Conservation (phyloP, 1,140 invertebrate genomes). For the Drosophila paulistorum region DNA sequence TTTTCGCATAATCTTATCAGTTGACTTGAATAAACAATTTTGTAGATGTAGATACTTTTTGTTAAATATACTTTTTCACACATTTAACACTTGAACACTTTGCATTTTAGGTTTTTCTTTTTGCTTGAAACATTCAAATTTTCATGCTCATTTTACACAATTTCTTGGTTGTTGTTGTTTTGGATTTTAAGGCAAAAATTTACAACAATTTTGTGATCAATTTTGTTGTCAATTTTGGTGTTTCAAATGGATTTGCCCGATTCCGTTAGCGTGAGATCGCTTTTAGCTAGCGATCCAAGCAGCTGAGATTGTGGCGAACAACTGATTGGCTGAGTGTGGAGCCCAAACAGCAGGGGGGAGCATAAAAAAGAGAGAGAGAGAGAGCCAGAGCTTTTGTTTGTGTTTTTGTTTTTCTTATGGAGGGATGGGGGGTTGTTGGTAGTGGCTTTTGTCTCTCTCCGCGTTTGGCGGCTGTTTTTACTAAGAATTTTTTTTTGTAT, state of each 20-base stretch:
- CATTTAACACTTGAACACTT: background rate
- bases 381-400: background rate
- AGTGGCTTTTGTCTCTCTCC: background rate
- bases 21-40: slow-evolving; percentile 21
- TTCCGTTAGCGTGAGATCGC: slow-evolving; percentile 49
- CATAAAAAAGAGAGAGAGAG: background rate
- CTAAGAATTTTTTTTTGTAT: slow-evolving; percentile 47
- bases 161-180: slow-evolving; percentile 23
- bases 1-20: slow-evolving; percentile 11
- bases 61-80: slow-evolving; percentile 6
- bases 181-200: slow-evolving; percentile 62
- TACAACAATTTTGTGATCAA: slow-evolving; percentile 60
- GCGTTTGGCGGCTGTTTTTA: slow-evolving; percentile 29
- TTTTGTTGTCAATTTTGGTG: slow-evolving; percentile 73
- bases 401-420: slow-evolving; percentile 4
- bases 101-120: background rate
- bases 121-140: background rate
- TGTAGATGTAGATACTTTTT: slow-evolving; percentile 8
- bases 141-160: slow-evolving; percentile 10
- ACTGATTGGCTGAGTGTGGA: slow-evolving; percentile 56
- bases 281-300: slow-evolving; percentile 26
- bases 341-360: slow-evolving; percentile 5
- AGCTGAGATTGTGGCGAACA: slow-evolving; percentile 70
- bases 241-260: background rate
- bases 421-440: slow-evolving; percentile 15